phyloP scores from a whole-genome alignment of 1,140 invertebrate species.

The Pararge aegeria region DNA sequence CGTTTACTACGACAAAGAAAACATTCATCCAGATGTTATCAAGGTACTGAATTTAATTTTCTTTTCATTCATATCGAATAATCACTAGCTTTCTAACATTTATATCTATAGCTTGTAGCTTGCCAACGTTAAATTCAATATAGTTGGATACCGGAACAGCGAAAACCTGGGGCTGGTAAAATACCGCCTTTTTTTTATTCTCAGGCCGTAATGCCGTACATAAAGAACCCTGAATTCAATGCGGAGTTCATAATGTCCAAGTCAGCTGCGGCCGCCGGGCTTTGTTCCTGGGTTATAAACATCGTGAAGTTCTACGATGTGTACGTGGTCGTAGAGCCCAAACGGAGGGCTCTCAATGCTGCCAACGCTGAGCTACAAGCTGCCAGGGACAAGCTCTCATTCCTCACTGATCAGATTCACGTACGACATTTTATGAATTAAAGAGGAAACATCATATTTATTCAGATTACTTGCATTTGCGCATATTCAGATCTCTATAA shows the following conservation, averaged over 20 bases:
- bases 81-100: no score
- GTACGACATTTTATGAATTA: slow-evolving; percentile 29
- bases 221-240: slow-evolving; percentile 88
- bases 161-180: no score
- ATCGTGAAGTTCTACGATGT: slow-evolving; percentile 95
- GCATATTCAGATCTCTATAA: no score
- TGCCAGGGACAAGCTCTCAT: slow-evolving; percentile 88
- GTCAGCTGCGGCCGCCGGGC: slow-evolving; percentile 93
- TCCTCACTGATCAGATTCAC: slow-evolving; percentile 79
- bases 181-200: not conserved
- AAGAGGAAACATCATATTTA: no score
- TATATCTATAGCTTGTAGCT: no score
- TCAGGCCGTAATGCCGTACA: slow-evolving; percentile 71
- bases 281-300: slow-evolving; percentile 97
- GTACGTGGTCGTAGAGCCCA: slow-evolving; percentile 95
- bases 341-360: slow-evolving; percentile 88
- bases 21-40: slow-evolving; percentile 93
- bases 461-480: no score
- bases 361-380: slow-evolving; percentile 91
- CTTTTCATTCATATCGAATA: no score
- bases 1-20: slow-evolving; percentile 96
- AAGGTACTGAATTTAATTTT: slow-evolving; percentile 84
- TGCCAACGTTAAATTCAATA: no score
- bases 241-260: slow-evolving; percentile 92
- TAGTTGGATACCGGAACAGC: no score